Conservation (phyloP, 2,113 vertebrate species). For the Rhinoptilus africanus region DNA sequence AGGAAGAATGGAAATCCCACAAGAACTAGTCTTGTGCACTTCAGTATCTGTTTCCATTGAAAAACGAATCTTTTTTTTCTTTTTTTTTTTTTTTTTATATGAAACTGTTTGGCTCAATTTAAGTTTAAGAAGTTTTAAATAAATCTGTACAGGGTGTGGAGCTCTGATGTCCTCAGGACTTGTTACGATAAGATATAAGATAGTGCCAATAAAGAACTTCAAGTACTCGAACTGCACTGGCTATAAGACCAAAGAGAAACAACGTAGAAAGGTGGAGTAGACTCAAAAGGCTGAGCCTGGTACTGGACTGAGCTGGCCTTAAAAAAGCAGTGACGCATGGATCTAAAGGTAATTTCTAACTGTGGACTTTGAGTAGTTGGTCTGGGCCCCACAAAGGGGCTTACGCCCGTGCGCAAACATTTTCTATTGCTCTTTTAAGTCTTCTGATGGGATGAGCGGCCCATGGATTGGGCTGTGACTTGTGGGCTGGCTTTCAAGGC, state of each 20-base stretch:
- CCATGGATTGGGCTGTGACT: not conserved
- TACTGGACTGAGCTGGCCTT: not conserved
- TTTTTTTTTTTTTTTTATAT: not conserved
- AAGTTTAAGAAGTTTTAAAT: constrained; percentile 11
- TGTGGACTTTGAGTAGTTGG: not conserved
- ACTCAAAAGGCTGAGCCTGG: not conserved
- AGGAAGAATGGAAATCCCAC: not conserved
- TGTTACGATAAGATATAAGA: not conserved
- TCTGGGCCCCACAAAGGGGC: not conserved
- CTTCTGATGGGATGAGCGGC: not conserved
- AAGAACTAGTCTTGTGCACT: not conserved
- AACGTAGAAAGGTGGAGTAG: not conserved
- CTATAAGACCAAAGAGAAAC: not conserved
- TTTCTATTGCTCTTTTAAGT: not conserved
- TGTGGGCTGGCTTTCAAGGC: not conserved
- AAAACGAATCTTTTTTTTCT: too few relatives aligned
- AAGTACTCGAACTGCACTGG: not conserved
- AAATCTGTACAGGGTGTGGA: not conserved
- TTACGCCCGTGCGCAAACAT: not conserved
- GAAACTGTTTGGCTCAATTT: not conserved
- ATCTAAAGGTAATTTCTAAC: not conserved
- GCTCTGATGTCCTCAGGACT: not conserved
- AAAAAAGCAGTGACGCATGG: not conserved
- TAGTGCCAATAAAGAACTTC: not conserved
- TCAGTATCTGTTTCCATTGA: not conserved